Evolutionary conservation across 1,140 invertebrate genomes (phyloP).

Genomic region (Drosophila obscura): DNA sequence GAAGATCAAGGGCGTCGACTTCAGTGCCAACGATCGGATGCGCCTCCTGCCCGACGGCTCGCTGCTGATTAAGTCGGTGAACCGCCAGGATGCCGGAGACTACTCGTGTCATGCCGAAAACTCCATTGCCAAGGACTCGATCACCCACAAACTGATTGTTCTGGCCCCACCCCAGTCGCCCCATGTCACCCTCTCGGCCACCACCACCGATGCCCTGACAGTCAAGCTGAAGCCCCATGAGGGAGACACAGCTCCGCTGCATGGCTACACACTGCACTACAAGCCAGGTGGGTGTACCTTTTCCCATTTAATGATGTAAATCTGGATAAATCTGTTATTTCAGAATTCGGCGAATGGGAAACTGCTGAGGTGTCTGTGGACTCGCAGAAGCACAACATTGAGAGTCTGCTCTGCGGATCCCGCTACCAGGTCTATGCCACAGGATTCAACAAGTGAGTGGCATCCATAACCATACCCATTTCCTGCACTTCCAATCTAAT

Average conservation of each 20-base stretch:
- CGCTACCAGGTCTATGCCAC: constrained; percentile 96
- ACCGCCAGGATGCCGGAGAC: constrained; percentile 94
- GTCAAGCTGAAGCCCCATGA: constrained; percentile 91
- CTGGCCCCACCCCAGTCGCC: constrained; percentile 93
- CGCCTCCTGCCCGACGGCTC: constrained; percentile 94
- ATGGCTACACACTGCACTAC: constrained; percentile 95
- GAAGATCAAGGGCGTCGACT: constrained; percentile 88
- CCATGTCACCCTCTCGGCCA: constrained; percentile 90
- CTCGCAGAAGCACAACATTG: constrained; percentile 92
- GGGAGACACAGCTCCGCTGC: constrained; percentile 89
- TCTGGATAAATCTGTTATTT: neutral
- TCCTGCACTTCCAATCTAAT: neutral
- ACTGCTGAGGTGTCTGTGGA: constrained; percentile 89
- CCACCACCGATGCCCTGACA: constrained; percentile 92
- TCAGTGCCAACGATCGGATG: constrained; percentile 88
- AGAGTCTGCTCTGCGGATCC: constrained; percentile 94
- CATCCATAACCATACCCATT: accelerated
- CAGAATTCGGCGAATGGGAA: constrained; percentile 96
- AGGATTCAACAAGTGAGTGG: constrained; percentile 92
- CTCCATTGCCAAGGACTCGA: constrained; percentile 95
- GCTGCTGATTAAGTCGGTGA: constrained; percentile 94
- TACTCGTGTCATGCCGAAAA: constrained; percentile 97
- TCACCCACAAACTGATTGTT: constrained; percentile 95
- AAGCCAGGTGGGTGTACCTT: constrained; percentile 86
- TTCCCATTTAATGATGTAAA: no score